phyloP scores from a whole-genome alignment of 2,888 invertebrate genomes.

The Mesodorylaimus sp. region DNA sequence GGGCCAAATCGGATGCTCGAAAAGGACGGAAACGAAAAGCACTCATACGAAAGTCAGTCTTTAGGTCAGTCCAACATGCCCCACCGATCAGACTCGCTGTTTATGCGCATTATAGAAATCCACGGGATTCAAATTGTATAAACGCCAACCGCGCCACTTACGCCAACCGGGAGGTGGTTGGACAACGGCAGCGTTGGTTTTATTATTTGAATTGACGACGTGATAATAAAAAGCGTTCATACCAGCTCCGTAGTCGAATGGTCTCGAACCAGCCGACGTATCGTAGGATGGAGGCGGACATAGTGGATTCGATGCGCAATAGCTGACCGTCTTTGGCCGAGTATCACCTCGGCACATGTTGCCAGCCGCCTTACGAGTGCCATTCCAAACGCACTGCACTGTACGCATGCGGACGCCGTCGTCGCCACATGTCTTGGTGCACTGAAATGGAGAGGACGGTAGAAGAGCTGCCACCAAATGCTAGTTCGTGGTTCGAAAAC shows the following conservation, averaged over 20 bases:
- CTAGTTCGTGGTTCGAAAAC: not conserved
- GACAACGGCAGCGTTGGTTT: not conserved
- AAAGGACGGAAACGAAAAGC: too few species aligned
- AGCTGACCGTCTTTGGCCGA: not conserved
- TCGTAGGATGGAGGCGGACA: slow-evolving; percentile 35
- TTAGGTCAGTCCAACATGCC: too few species aligned
- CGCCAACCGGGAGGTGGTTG: not conserved
- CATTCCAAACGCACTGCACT: slow-evolving; percentile 78
- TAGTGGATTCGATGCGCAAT: not conserved
- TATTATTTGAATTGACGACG: too few species aligned
- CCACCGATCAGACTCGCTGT: not conserved
- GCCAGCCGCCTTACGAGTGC: slow-evolving; percentile 60
- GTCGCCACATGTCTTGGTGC: slow-evolving; percentile 60
- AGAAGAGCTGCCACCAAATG: too few species aligned
- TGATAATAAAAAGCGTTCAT: too few species aligned
- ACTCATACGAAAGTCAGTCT: too few species aligned
- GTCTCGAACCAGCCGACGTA: too few species aligned
- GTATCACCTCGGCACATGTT: slow-evolving; percentile 47
- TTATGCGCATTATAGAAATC: not conserved
- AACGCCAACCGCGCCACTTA: slow-evolving; percentile 6
- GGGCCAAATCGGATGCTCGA: too few species aligned
- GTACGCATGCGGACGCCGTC: slow-evolving; percentile 69
- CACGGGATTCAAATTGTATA: not conserved
- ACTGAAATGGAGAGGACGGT: slow-evolving; percentile 36
- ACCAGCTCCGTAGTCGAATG: too few species aligned